Percentiles rank a stretch among this genome's conserved stretches.
Conservation (phyloP, 2,797 vertebrate species). For the Hybognathus amarus region DNA sequence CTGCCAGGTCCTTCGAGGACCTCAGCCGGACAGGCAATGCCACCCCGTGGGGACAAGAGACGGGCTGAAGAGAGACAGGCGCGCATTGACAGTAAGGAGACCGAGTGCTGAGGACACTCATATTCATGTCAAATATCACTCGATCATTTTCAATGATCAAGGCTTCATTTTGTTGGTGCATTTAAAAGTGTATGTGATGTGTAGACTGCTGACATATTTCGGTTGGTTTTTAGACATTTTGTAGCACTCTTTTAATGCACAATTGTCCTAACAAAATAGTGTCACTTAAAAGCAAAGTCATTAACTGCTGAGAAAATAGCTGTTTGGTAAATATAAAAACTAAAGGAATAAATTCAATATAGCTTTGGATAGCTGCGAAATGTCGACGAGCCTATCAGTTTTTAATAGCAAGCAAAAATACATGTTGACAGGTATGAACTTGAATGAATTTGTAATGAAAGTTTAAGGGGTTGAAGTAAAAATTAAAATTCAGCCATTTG, state of each 20-base stretch:
- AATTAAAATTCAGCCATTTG: neutral
- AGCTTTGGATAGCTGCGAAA: neutral
- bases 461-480: neutral
- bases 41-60: constrained; percentile 80
- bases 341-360: neutral
- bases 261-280: neutral
- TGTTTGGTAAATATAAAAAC: neutral
- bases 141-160: no score
- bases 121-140: neutral
- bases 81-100: constrained; percentile 92
- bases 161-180: constrained; percentile 1
- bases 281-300: constrained; percentile 21
- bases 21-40: constrained; percentile 84
- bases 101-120: constrained; percentile 83
- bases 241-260: constrained; percentile 7
- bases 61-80: constrained; percentile 90
- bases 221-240: neutral
- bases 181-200: constrained; percentile 8
- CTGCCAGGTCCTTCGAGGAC: constrained; percentile 92
- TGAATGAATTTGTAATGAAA: no score
- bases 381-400: neutral
- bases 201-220: constrained; percentile 28
- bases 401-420: neutral
- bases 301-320: constrained; percentile 41
- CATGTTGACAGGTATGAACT: neutral